These are phyloP conservation scores for Chaetops frenatus DNA, from an alignment of 2,113 vertebrate species.

Conservation along the genomic window DNA sequence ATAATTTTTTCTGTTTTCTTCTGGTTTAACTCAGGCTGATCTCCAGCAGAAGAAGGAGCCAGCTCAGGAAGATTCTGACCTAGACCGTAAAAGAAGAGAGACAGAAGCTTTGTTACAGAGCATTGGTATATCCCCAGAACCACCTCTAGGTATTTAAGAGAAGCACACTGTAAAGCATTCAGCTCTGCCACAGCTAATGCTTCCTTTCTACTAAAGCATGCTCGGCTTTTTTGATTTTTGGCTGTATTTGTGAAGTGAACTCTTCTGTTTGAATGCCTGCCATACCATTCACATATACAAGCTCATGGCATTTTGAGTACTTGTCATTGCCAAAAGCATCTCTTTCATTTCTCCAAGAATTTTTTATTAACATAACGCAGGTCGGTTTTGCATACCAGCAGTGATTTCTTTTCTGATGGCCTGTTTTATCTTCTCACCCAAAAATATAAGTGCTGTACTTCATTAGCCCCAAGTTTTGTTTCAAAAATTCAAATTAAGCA, in stretches of 20 bases:
- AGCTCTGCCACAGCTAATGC: neutral
- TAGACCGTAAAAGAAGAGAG: constrained; percentile 94
- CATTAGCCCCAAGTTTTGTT: neutral
- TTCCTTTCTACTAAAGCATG: constrained; percentile 37
- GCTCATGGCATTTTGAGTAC: constrained; percentile 31
- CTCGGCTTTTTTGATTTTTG: constrained; percentile 47
- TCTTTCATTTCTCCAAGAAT: neutral
- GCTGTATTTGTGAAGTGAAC: constrained; percentile 41
- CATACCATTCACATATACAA: constrained; percentile 14
- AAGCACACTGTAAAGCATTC: constrained; percentile 9
- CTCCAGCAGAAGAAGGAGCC: constrained; percentile 89
- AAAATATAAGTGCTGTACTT: neutral
- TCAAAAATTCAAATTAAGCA: neutral
- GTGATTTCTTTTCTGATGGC: constrained; percentile 60
- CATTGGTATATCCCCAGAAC: constrained; percentile 96
- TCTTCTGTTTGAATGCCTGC: constrained; percentile 51
- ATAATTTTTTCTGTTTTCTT: neutral
- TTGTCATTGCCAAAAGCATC: constrained; percentile 19
- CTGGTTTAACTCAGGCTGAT: constrained; percentile 68
- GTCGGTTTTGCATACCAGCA: neutral
- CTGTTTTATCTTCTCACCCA: neutral
- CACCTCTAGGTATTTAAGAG: constrained; percentile 83
- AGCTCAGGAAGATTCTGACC: constrained; percentile 86
- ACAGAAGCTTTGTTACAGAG: constrained; percentile 95
- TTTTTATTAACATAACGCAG: neutral